Evolutionary conservation across 2,797 vertebrate species (phyloP).

Genomic region (Enteromius unitaeniatus): DNA sequence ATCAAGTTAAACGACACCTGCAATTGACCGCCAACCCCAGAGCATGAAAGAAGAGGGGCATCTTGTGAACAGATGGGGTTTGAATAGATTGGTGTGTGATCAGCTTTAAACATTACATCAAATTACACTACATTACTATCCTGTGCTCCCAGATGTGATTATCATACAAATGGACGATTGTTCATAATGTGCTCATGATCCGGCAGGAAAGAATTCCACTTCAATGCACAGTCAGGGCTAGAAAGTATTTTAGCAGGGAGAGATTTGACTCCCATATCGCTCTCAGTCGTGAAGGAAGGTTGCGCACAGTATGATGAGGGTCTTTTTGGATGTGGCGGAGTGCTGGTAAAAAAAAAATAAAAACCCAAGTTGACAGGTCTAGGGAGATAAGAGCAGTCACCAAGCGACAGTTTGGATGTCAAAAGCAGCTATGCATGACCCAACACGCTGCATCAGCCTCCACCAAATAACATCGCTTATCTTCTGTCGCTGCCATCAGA

Average conservation of each 20-base stretch:
- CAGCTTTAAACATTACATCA: conserved; percentile 50
- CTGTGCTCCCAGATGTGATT: conserved; percentile 70
- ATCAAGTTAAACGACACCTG: conserved; percentile 79
- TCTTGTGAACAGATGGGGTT: conserved; percentile 58
- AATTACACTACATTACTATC: conserved; percentile 67
- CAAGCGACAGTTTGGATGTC: conserved; percentile 70
- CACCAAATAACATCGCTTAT: conserved; percentile 74
- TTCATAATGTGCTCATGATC: conserved; percentile 68
- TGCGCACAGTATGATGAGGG: conserved; percentile 64
- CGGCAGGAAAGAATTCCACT: conserved; percentile 50
- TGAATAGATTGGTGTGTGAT: conserved; percentile 37
- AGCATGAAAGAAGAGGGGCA: conserved; percentile 70
- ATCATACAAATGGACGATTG: conserved; percentile 73
- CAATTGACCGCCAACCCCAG: conserved; percentile 75
- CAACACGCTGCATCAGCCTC: conserved; percentile 64
- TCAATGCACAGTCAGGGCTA: conserved; percentile 47
- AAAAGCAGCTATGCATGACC: conserved; percentile 71
- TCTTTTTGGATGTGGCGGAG: conserved; percentile 58
- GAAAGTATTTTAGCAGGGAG: background rate
- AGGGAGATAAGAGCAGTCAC: conserved; percentile 62
- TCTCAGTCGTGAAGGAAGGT: conserved; percentile 51
- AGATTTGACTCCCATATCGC: background rate
- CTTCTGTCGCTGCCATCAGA: conserved; percentile 66
- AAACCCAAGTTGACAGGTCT: conserved; percentile 58
- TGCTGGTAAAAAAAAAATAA: conserved; percentile 37